Evolutionary conservation across 2,797 vertebrate species (phyloP), one percentile per base, ranked within the genome.

Genomic region (Poeciliopsis gracilis): DNA sequence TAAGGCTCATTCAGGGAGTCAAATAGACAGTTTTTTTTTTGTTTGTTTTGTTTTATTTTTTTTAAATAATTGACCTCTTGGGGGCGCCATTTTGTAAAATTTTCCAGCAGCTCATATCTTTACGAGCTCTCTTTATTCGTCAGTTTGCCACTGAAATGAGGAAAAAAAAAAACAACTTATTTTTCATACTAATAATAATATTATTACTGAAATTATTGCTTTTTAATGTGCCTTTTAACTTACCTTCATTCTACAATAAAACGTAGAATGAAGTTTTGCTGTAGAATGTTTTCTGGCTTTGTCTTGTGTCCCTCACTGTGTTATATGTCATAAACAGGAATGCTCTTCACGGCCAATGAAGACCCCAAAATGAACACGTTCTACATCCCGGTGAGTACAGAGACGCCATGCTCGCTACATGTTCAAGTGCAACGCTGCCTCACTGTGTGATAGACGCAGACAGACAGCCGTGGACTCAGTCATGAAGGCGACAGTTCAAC

Each of bases 291-390:
- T 12, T 2, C 8, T 20, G 45, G 12, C 38, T 76, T 13, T 15
- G 25, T 46, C 33, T 49, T 13, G 51, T 7, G 18, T 38, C 33
- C 12, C 4, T 28, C 23, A 25, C 20, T 38, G 1, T 20, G 1
- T 9, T 75, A 38, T 82, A 13, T 86, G 9, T 77, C 25, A 25
- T 80, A 57, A 67, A 55, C 89, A 99, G 98, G 98, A 90, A 98
- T 99, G 98, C 94, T 99, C 11, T 97, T 99, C 86, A 98, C 97
- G n/a, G 98, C 97, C 89, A 99, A 96, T 25, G 98, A 99, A 94
- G 95, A 97, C 57, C 97, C 98, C 73, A 99, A 98, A 96, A 99
- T 99, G 98, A 98, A 96, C 91, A 98, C 97, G 25, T 99, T 98
- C 90, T 99, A 99, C 86, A 96, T 99, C 81, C 98, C 98, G 46